phyloP scores from a whole-genome alignment of 2,113 vertebrate genomes.

The Aviceda subcristata region DNA sequence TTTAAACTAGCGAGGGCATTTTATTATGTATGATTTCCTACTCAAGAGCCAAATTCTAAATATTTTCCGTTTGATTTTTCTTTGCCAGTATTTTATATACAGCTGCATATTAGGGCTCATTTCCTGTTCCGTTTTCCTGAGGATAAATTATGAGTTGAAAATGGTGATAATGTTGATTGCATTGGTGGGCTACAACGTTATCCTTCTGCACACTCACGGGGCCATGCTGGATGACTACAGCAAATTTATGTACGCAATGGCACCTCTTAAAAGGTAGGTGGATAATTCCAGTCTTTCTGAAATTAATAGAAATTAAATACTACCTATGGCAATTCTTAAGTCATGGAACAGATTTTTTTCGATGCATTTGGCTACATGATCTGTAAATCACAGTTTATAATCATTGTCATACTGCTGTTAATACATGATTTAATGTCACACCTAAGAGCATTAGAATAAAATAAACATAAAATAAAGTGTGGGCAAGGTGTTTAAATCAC shows the following conservation, averaged over 20 bases:
- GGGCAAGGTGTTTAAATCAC: neutral
- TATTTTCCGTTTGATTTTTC: neutral
- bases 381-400: neutral
- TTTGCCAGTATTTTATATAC: constrained; percentile 93
- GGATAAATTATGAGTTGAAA: constrained; percentile 96
- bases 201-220: constrained; percentile 91
- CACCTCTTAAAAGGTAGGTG: constrained; percentile 83
- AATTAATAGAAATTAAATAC: neutral
- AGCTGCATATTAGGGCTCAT: constrained; percentile 95
- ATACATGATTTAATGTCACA: neutral
- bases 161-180: constrained; percentile 94
- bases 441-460: neutral
- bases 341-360: neutral
- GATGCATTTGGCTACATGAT: neutral
- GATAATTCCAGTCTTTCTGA: neutral
- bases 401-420: neutral
- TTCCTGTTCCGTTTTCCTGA: constrained; percentile 95
- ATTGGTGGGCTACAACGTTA: constrained; percentile 88
- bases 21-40: neutral
- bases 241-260: constrained; percentile 85
- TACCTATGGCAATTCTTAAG: neutral
- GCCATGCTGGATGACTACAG: constrained; percentile 90
- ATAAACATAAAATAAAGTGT: neutral
- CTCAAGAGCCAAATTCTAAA: neutral
- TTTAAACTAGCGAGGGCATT: neutral